Evolutionary conservation across 2,797 vertebrate species (phyloP), one percentile per base, ranked within the genome.

Genomic region (Balearica regulorum): DNA sequence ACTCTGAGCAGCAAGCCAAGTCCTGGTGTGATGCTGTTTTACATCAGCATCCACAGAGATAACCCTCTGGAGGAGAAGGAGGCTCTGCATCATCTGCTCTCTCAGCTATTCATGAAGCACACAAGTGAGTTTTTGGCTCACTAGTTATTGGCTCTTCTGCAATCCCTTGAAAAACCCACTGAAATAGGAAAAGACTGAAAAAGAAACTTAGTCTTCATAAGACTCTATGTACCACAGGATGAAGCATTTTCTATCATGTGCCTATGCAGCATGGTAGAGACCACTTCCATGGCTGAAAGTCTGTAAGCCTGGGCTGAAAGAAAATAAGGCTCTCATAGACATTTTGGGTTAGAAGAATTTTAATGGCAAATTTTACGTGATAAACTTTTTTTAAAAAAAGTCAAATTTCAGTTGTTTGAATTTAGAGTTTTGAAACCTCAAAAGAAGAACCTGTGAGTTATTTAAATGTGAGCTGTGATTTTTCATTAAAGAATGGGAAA

Each of bases 201-300:
- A 76, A 72, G 6, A 54, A 35, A 48, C 26, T 41, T 64, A 13
- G 10, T 83, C 44, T 62, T 81, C 29, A 48, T 28, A 57, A 65
- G 53, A 85, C 5, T 37, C 70, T 11, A 75, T 37, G 12, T 33
- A n/a, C 5, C 1, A 1, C 18, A 53, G 22, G 54, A 62, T 14
- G 15, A 26, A 54, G 29, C 33, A 72, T 89, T 70, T 95, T 87
- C 57, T 77, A 11, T 61, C 7, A 1, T 1, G 0, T 60, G 43
- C 31, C 37, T 71, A 9, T 10, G 15, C 35, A 55, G 17, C 31
- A 46, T 0, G 0, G 46, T 64, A 24, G 10, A 89, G 31, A 20
- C 11, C 10, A 84, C 29, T 72, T 72, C 35, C 53, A 29, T 64
- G 35, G 46, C 16, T 46, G 13, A 51, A 68, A 41, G 25, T 55